Evolutionary conservation across 1,140 invertebrate genomes (phyloP).

Genomic region (Lordiphosa collinella): DNA sequence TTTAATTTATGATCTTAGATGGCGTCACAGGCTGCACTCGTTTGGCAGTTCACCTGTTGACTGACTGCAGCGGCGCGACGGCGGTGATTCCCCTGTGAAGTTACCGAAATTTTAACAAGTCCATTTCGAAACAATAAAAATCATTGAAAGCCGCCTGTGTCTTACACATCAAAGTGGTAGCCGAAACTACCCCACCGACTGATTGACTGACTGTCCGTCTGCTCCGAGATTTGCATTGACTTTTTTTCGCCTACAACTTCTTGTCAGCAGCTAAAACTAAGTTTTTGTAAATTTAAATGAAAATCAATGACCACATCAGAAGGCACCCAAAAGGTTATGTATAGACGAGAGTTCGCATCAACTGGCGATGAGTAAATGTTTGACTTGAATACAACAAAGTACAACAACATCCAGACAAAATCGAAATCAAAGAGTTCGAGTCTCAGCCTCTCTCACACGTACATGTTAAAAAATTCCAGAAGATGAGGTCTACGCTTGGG

Average conservation of each 20-base stretch:
- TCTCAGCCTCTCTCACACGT: slow-evolving; percentile 67
- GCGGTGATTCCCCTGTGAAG: slow-evolving; percentile 41
- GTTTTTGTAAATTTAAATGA: slow-evolving; percentile 43
- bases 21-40: slow-evolving; percentile 39
- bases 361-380: slow-evolving; percentile 79
- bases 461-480: slow-evolving; percentile 79
- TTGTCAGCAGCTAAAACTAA: not conserved
- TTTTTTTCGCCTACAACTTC: slow-evolving; percentile 55
- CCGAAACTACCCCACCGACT: slow-evolving; percentile 19
- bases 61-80: slow-evolving; percentile 6
- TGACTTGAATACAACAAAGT: slow-evolving; percentile 52
- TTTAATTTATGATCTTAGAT: slow-evolving; percentile 58
- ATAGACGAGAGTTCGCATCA: slow-evolving; percentile 71
- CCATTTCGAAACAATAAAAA: slow-evolving; percentile 77
- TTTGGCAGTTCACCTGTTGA: slow-evolving; percentile 47
- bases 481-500: slow-evolving; percentile 30
- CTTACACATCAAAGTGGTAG: slow-evolving; percentile 45
- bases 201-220: not conserved
- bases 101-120: slow-evolving; percentile 79
- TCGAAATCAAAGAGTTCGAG: slow-evolving; percentile 48
- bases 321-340: slow-evolving; percentile 34
- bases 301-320: slow-evolving; percentile 44
- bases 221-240: slow-evolving; percentile 26
- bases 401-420: slow-evolving; percentile 18
- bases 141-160: slow-evolving; percentile 58